Percentiles rank a stretch among this genome's conserved stretches.
phyloP scores from a whole-genome alignment of 2,888 invertebrate species.

The Lacanobia oleracea region DNA sequence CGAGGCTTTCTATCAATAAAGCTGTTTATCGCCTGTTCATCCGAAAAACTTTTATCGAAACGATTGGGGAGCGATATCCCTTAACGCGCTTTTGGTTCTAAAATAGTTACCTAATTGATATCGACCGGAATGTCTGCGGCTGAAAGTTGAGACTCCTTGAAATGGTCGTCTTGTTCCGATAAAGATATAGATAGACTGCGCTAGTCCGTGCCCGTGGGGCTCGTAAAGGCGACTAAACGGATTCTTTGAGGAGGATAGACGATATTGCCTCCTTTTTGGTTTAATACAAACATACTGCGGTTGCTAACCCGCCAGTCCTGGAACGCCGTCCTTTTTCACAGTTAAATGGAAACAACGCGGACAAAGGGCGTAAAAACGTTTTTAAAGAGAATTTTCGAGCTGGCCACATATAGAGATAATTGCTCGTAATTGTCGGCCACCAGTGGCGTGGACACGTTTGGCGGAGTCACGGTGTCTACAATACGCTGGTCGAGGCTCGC shows the following conservation, averaged over 20 bases:
- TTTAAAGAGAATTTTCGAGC: constrained; percentile 5
- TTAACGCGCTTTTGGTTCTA: constrained; percentile 27
- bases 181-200: not conserved
- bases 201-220: constrained; percentile 28
- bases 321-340: constrained; percentile 1
- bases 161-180: constrained; percentile 6
- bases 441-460: constrained; percentile 16
- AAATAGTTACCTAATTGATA: constrained; percentile 48
- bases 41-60: constrained; percentile 50
- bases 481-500: constrained; percentile 32
- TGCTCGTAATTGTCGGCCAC: constrained; percentile 19
- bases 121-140: constrained; percentile 30
- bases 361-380: not conserved
- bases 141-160: constrained; percentile 31
- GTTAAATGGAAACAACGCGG: constrained; percentile 7
- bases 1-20: constrained; percentile 57
- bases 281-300: constrained; percentile 37
- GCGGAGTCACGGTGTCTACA: constrained; percentile 44
- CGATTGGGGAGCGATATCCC: constrained; percentile 39
- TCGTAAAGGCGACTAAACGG: constrained; percentile 33
- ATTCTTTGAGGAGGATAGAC: constrained; percentile 24
- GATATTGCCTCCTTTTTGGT: not conserved
- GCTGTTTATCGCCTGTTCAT: constrained; percentile 37
- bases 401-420: constrained; percentile 14
- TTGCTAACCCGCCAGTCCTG: not conserved